Evolutionary conservation across 2,888 invertebrate genomes (phyloP).

Genomic region (Tenthredo mesomela): DNA sequence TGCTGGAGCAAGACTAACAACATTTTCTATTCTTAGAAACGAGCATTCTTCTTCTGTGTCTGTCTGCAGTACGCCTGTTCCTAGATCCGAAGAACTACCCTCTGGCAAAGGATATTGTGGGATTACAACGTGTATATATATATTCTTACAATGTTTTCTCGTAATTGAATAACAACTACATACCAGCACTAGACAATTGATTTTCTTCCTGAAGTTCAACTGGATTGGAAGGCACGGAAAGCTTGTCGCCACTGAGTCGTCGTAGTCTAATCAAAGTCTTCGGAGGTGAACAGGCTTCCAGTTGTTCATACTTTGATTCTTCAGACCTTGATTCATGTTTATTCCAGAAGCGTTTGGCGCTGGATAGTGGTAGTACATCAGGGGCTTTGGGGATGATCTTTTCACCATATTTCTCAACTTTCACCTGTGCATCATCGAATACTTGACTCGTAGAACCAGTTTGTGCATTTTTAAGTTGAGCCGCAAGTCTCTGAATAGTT

Average conservation of each 20-base stretch:
- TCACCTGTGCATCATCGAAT: slow-evolving; percentile 41
- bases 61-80: slow-evolving; percentile 55
- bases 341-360: slow-evolving; percentile 57
- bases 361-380: slow-evolving; percentile 61
- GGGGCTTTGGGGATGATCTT: slow-evolving; percentile 63
- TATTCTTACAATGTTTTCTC: not conserved
- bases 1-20: slow-evolving; percentile 79
- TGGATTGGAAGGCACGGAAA: slow-evolving; percentile 67
- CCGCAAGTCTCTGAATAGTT: slow-evolving; percentile 75
- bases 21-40: slow-evolving; percentile 79
- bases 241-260: slow-evolving; percentile 78
- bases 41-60: slow-evolving; percentile 68
- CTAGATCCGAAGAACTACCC: slow-evolving; percentile 43
- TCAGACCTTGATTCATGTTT: slow-evolving; percentile 56
- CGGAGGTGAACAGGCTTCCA: slow-evolving; percentile 57
- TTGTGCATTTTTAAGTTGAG: slow-evolving; percentile 71
- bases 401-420: slow-evolving; percentile 54
- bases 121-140: not conserved
- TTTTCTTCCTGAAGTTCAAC: slow-evolving; percentile 53
- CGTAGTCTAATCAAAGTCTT: slow-evolving; percentile 77
- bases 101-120: slow-evolving; percentile 9
- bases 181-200: slow-evolving; percentile 55
- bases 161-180: slow-evolving; percentile 40
- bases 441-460: slow-evolving; percentile 20
- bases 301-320: slow-evolving; percentile 63